phyloP scores from a whole-genome alignment of 2,113 vertebrate species.

The Strix uralensis region DNA sequence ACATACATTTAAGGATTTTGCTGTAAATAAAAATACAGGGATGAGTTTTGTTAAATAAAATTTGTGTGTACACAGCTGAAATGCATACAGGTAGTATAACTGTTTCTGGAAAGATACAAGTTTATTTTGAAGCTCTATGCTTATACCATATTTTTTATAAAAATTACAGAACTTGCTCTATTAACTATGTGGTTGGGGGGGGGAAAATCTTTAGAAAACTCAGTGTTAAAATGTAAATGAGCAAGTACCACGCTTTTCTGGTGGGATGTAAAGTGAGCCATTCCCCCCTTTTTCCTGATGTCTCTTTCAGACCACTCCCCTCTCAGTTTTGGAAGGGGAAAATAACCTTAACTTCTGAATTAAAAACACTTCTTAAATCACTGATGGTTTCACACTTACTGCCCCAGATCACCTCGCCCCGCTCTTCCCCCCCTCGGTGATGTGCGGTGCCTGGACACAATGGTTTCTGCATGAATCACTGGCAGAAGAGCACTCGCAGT shows the following conservation, averaged over 20 bases:
- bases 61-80: background rate
- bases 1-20: background rate
- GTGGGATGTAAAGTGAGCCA: background rate
- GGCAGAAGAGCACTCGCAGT: background rate
- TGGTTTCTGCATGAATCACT: accelerated
- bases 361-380: background rate
- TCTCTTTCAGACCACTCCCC: background rate
- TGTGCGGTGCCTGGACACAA: background rate
- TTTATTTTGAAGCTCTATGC: background rate
- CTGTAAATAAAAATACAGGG: background rate
- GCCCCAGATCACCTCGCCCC: background rate
- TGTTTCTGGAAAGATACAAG: background rate
- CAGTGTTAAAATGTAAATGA: background rate
- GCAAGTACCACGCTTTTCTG: too few species aligned
- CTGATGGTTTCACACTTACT: background rate
- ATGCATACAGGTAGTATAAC: background rate
- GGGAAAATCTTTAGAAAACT: background rate
- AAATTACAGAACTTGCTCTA: background rate
- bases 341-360: background rate
- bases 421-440: too few species aligned
- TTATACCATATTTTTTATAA: background rate
- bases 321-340: background rate
- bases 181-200: background rate
- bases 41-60: background rate
- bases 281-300: too few species aligned